A percentile compares a stretch with the other conserved stretches of the same genome.
Conservation (phyloP, 2,113 vertebrate genomes). For the Atractosteus spatula region DNA sequence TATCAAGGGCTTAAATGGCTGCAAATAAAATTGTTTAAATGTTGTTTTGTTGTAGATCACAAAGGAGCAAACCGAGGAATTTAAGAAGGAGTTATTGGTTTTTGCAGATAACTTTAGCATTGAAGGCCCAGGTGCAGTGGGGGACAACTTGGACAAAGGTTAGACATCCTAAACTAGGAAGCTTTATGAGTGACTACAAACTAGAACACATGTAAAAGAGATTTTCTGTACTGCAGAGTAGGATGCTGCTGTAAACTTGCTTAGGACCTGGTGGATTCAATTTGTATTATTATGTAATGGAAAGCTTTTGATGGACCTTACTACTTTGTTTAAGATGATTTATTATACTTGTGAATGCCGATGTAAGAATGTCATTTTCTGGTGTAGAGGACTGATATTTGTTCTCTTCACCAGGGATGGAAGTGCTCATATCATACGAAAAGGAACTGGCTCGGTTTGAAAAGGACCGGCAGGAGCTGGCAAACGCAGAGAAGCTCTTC, state of each 20-base stretch:
- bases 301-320: too few species aligned
- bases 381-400: too few species aligned
- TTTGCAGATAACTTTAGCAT: conserved; percentile 75
- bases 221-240: too few species aligned
- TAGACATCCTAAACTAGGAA: conserved; percentile 9
- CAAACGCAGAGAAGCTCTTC: conserved; percentile 83
- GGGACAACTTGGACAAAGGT: conserved; percentile 88
- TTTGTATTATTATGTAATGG: too few species aligned
- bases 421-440: conserved; percentile 70
- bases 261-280: too few species aligned
- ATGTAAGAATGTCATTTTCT: neutral
- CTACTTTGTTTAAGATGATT: too few species aligned
- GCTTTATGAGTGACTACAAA: too few species aligned
- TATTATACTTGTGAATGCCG: too few species aligned
- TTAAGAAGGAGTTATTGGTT: conserved; percentile 57
- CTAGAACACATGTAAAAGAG: too few species aligned
- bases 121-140: conserved; percentile 83
- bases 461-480: conserved; percentile 62
- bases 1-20: neutral
- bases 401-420: conserved; percentile 60
- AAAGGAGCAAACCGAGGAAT: conserved; percentile 67
- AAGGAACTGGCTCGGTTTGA: conserved; percentile 70
- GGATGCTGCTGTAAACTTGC: too few species aligned
- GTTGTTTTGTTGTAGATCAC: conserved; percentile 65
- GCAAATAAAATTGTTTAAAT: neutral